Evolutionary conservation across 2,113 vertebrate species (phyloP), one percentile per base, ranked within the genome.

Genomic region (Nyctereutes procyonoides): DNA sequence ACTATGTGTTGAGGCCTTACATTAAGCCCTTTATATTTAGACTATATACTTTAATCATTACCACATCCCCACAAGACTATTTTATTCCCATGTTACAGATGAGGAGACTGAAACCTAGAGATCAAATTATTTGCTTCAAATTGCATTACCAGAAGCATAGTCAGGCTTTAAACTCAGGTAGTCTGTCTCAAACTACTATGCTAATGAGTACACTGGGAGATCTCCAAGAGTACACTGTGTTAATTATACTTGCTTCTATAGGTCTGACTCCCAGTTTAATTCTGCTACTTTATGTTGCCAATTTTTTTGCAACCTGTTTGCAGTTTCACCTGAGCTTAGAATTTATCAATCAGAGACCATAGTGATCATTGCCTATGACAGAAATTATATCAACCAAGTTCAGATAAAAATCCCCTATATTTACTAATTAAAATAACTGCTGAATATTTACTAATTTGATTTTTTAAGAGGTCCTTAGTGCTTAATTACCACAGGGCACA

Each of bases 311-410:
- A 83, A 24, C 12, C 24, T 90, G 19, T 92, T 87, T 81, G 56
- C 35, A 93, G 28, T 95, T 56, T 85, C 16, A 55, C 24, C 20
- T 62, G 87, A 86, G 76, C 11, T 92, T 93, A 93, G 95, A 89
- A 85, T 73, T 85, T 82, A 86, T 85, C 81, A 60, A 7, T 17
- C 38, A 86, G 62, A 71, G 84, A n/a, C 79, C 24, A 88, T 0
- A 77, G 56, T 60, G 62, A 77, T 74, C 63, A 88, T 3, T 86
- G 35, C 20, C 60, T 82, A 43, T 73, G 35, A 87, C 1, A 76
- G 14, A 96, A 87, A 92, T 82, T 32, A 17, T 56, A 62, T 94
- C 77, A 93, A 35, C 32, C 51, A 86, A 58, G 22, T 90, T 89
- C 67, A 90, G 55, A 62, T 67, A 80, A 83, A 90, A 79, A 77